phyloP scores from a whole-genome alignment of 1,140 invertebrate genomes.

The Aphidius gifuensis region DNA sequence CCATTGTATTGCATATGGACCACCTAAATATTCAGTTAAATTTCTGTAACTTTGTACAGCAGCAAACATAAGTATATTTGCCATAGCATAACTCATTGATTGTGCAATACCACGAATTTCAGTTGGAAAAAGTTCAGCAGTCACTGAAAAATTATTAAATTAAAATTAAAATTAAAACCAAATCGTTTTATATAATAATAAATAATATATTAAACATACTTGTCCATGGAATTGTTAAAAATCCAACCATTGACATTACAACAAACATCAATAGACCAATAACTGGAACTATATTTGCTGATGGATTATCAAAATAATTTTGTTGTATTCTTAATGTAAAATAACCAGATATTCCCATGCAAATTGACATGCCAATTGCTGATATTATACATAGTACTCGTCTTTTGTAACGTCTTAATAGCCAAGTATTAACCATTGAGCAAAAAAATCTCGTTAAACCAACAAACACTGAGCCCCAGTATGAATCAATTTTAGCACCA shows the following conservation, averaged over 20 bases:
- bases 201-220: slow-evolving; percentile 20
- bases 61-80: slow-evolving; percentile 58
- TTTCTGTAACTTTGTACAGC: slow-evolving; percentile 55
- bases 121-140: slow-evolving; percentile 60
- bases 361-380: slow-evolving; percentile 54
- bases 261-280: slow-evolving; percentile 57
- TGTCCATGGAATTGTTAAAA: slow-evolving; percentile 62
- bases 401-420: slow-evolving; percentile 55
- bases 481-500: slow-evolving; percentile 52
- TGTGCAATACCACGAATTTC: slow-evolving; percentile 61
- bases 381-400: slow-evolving; percentile 56
- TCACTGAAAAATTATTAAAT: slow-evolving; percentile 37
- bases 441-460: slow-evolving; percentile 64
- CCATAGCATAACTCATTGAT: slow-evolving; percentile 55
- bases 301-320: slow-evolving; percentile 23
- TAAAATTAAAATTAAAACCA: too few relatives aligned
- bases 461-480: slow-evolving; percentile 61
- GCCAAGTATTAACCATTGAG: slow-evolving; percentile 57
- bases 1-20: slow-evolving; percentile 63
- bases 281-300: slow-evolving; percentile 47
- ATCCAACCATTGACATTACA: slow-evolving; percentile 58
- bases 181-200: too few relatives aligned
- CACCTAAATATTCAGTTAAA: slow-evolving; percentile 52
- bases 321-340: slow-evolving; percentile 51
- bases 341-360: slow-evolving; percentile 57